Conservation (phyloP, 2,797 vertebrate genomes). For the Pogonophryne albipinna region DNA sequence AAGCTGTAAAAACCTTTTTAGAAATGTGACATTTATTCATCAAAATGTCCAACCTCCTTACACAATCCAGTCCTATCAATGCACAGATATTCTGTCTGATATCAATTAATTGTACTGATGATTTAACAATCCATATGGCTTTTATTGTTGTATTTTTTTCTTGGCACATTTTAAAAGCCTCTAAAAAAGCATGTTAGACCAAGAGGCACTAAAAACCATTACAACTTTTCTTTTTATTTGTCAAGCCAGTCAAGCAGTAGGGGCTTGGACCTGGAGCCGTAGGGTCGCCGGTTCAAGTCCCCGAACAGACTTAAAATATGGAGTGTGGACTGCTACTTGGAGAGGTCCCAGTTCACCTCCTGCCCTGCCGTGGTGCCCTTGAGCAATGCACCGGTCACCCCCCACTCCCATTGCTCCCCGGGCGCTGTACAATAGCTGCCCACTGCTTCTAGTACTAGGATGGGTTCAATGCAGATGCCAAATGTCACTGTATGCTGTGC, state of each 20-base stretch:
- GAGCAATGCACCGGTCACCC: too few relatives aligned
- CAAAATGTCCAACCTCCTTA: background rate
- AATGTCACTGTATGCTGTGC: too few relatives aligned
- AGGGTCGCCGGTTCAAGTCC: too few relatives aligned
- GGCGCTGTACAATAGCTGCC: too few relatives aligned
- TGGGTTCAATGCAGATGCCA: too few relatives aligned
- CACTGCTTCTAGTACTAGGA: too few relatives aligned
- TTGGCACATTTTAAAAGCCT: conserved; percentile 16
- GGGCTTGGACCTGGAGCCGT: too few relatives aligned
- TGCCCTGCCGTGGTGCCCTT: too few relatives aligned
- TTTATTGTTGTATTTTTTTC: background rate
- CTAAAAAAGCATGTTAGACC: background rate
- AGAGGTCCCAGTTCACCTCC: too few relatives aligned
- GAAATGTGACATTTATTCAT: background rate
- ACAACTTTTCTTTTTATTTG: background rate
- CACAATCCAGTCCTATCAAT: background rate
- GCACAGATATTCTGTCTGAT: conserved; percentile 16
- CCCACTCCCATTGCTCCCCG: too few relatives aligned
- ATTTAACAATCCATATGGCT: conserved; percentile 7
- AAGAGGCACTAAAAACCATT: conserved; percentile 1
- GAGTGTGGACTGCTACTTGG: too few relatives aligned
- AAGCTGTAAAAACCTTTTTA: background rate
- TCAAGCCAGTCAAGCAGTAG: too few relatives aligned
- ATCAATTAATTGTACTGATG: conserved; percentile 20
- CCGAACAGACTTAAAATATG: background rate